Evolutionary conservation across 1,140 invertebrate species (phyloP).

Genomic region (Drosophila sucinea): DNA sequence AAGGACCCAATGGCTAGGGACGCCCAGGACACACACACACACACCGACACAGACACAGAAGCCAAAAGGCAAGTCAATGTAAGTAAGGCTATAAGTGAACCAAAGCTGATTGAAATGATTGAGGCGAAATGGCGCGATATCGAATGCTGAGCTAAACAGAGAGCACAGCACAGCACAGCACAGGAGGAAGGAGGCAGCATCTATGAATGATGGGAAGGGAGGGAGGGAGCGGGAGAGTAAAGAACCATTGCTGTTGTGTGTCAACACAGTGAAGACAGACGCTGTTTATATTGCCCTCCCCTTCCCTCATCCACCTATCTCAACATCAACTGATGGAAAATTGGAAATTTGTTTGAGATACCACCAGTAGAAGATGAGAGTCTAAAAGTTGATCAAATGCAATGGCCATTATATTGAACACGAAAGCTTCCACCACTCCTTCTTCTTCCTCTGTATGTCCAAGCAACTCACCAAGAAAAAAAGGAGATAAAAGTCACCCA

Average conservation of each 20-base stretch:
- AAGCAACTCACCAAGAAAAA: background rate
- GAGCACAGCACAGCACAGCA: background rate
- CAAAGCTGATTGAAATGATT: constrained; percentile 80
- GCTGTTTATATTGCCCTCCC: constrained; percentile 51
- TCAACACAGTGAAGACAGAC: constrained; percentile 64
- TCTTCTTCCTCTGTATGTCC: background rate
- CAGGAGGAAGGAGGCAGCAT: background rate
- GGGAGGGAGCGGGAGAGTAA: background rate
- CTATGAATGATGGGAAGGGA: background rate
- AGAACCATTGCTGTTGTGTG: constrained; percentile 49
- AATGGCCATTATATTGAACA: constrained; percentile 32
- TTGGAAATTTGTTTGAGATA: constrained; percentile 62
- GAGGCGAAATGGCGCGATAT: constrained; percentile 77
- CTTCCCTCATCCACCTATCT: background rate
- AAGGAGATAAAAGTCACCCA: too few relatives aligned
- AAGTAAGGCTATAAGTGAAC: constrained; percentile 71
- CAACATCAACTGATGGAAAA: constrained; percentile 55
- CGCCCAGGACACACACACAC: background rate
- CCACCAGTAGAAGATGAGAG: constrained; percentile 21
- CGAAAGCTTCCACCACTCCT: background rate
- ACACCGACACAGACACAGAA: constrained; percentile 21
- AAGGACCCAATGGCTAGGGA: constrained; percentile 14
- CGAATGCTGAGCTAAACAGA: constrained; percentile 33
- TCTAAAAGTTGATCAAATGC: constrained; percentile 20
- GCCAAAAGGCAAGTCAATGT: constrained; percentile 78